These are phyloP conservation scores for Catharus fuscescens DNA, from an alignment of 2,113 vertebrate species.

Conservation along the genomic window DNA sequence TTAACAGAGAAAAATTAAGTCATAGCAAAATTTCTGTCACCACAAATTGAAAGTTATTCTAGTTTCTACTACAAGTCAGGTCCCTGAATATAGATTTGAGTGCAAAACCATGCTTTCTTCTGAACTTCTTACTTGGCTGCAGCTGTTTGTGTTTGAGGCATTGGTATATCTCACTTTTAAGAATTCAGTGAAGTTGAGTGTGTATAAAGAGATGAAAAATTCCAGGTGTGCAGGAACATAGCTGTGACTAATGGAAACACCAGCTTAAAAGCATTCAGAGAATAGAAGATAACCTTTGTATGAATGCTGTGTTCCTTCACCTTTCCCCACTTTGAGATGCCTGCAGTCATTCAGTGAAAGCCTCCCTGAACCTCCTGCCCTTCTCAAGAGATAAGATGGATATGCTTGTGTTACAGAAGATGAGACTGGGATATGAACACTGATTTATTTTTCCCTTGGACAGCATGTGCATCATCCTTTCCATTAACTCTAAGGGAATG, in stretches of 20 bases:
- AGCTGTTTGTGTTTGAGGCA: background rate
- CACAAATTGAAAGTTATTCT: slow-evolving; percentile 4
- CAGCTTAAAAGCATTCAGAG: background rate
- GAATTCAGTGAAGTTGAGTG: background rate
- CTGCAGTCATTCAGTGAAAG: slow-evolving; percentile 17
- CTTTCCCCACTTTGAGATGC: background rate
- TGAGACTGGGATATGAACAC: slow-evolving; percentile 20
- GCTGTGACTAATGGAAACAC: background rate
- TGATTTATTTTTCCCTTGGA: slow-evolving; percentile 48
- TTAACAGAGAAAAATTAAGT: background rate
- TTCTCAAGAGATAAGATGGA: background rate
- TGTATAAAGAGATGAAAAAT: background rate
- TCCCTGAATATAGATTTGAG: background rate
- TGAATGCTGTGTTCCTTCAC: slow-evolving; percentile 1
- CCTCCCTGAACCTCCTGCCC: slow-evolving; percentile 21
- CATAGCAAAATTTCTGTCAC: background rate
- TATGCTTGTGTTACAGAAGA: background rate
- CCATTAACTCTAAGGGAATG: slow-evolving; percentile 29
- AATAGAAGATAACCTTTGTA: background rate
- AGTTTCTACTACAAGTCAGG: background rate
- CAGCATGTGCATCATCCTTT: slow-evolving; percentile 33
- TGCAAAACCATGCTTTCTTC: background rate
- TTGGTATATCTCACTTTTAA: background rate
- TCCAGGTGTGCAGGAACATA: background rate
- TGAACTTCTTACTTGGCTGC: background rate